phyloP scores from a whole-genome alignment of 1,140 invertebrate genomes.

The Macrobrachium nipponense region DNA sequence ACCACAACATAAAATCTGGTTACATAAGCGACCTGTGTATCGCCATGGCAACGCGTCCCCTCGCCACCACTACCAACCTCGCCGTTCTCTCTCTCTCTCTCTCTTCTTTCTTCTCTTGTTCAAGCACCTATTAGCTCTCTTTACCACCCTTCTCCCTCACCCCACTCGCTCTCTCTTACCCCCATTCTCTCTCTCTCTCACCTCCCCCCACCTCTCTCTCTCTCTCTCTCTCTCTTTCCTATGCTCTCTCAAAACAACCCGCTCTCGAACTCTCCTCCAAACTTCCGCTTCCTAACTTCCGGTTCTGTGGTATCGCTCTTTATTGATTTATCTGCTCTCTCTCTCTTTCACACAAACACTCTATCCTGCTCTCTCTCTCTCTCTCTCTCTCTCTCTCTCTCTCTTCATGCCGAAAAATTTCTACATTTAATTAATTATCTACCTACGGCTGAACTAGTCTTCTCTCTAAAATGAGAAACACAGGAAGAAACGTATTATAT shows the following conservation, averaged over 20 bases:
- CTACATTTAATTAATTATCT: no score
- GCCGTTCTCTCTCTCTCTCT: background rate
- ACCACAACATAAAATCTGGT: background rate
- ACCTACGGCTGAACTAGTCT: no score
- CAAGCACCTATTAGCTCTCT: no score
- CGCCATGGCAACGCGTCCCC: background rate
- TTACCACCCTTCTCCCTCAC: background rate
- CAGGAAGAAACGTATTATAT: no score
- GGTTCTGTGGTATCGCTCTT: background rate
- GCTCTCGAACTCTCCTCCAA: background rate
- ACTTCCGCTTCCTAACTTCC: background rate
- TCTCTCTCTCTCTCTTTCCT: background rate
- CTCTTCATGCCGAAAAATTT: no score
- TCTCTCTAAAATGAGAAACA: no score
- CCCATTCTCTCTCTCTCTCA: background rate
- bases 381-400: background rate
- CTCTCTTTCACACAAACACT: background rate
- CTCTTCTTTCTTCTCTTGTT: no score
- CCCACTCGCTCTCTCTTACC: background rate
- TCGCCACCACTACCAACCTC: background rate
- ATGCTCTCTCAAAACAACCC: background rate
- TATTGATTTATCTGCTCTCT: no score
- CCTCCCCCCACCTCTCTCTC: background rate
- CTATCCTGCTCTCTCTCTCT: background rate
- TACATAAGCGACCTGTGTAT: background rate